phyloP scores from a whole-genome alignment of 2,797 vertebrate species.

The Dromococcyx pavoninus region DNA sequence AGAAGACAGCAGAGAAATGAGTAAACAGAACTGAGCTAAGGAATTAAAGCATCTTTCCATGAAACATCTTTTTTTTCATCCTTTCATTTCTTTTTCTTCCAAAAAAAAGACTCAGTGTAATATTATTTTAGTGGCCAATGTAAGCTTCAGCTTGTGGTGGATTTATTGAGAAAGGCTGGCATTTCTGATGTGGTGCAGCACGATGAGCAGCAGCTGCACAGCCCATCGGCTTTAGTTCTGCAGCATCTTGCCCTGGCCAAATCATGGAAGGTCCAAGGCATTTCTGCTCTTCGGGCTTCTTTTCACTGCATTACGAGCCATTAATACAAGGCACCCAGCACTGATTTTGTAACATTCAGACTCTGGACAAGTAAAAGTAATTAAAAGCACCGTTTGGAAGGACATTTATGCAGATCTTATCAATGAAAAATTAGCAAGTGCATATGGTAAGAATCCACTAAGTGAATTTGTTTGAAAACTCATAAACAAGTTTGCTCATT shows the following conservation, averaged over 20 bases:
- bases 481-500: neutral
- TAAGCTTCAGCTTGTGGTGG: neutral
- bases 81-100: too few relatives aligned
- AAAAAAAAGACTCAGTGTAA: neutral
- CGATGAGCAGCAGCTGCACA: neutral
- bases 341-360: neutral
- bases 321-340: neutral
- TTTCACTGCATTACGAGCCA: neutral
- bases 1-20: neutral
- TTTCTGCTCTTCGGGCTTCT: neutral
- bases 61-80: neutral
- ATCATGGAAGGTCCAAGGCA: neutral
- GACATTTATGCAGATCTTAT: constrained; percentile 20
- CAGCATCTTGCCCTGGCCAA: neutral
- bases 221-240: neutral
- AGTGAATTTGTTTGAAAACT: neutral
- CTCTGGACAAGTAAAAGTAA: constrained; percentile 18
- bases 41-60: neutral
- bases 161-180: neutral
- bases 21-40: neutral
- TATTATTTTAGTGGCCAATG: neutral
- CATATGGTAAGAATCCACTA: constrained; percentile 15
- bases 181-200: neutral
- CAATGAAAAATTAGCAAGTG: constrained; percentile 8
- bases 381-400: constrained; percentile 25